Evolutionary conservation across 1,140 invertebrate genomes (phyloP), one percentile per base, ranked within the genome.

Genomic region (Samia ricini): DNA sequence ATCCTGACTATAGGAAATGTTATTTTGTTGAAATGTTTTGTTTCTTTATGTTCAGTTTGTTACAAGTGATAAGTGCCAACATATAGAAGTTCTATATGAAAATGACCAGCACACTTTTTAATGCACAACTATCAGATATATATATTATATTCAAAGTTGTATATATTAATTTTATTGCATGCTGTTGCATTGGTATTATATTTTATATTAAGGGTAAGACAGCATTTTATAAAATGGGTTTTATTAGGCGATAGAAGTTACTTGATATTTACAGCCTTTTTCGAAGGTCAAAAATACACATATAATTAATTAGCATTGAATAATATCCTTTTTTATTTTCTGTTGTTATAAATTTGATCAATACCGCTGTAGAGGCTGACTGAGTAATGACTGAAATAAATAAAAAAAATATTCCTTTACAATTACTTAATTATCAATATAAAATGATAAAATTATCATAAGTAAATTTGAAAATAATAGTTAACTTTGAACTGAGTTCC

Each of bases 151-250:
- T 71, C 22, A 73, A 75, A 79, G 81, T 88, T 84, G 66, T 76
- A 72, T 64, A 62, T 87, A 77, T 78, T 82, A 82, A 88, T 85
- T 87, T 88, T 88, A 87, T 85, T 83, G 81, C 76, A 81, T 84
- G 77, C 80, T 87, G 83, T 88, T 88, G 81, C 71, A 80, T 81
- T 66, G 71, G 61, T 80, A 79, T 81, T 73, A 84, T 87, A 82
- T 88, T 84, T 79, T 85, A 81, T 82, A n/a, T n/a, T 52, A 12
- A 15, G 19, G 50, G 33, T 15, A 12, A 42, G 15, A 42, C 33
- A 42, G 33, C 12, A 15, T 42, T 15, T 42, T 42, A 42, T 42
- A 42, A 12, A 42, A 42, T 42, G 33, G 12, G 33, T 4, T 10
- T 42, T 8, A 42, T 42, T 42, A 8, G 26, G 8, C 3, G 3